These are phyloP conservation scores for Portunus trituberculatus DNA, from an alignment of 1,140 invertebrate species.

Conservation along the genomic window DNA sequence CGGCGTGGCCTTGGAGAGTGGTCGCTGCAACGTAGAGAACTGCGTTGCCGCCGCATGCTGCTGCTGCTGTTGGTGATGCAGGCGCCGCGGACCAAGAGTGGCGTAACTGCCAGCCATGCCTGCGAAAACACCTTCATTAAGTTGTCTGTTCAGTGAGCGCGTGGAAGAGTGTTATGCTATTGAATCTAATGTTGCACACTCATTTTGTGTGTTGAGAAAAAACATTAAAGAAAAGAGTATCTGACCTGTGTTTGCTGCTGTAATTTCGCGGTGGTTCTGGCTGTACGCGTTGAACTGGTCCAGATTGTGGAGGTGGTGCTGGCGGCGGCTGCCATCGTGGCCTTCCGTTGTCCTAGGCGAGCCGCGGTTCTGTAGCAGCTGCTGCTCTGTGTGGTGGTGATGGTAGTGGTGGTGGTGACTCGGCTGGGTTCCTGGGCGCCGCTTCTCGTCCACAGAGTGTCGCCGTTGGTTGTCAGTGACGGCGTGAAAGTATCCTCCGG, in stretches of 20 bases:
- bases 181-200: no score
- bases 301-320: constrained; percentile 13
- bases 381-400: neutral
- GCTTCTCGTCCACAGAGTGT: neutral
- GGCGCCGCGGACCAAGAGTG: constrained; percentile 25
- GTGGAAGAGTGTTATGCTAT: no score
- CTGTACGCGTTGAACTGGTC: constrained; percentile 32
- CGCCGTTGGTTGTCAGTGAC: neutral
- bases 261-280: constrained; percentile 31
- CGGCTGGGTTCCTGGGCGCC: neutral
- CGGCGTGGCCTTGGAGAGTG: neutral
- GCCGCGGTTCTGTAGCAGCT: neutral
- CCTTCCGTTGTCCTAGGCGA: neutral
- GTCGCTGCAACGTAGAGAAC: constrained; percentile 55
- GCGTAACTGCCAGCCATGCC: constrained; percentile 33
- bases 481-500: neutral
- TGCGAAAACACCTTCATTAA: neutral
- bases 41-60: neutral
- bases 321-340: neutral
- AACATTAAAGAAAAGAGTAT: neutral
- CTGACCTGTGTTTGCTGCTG: neutral
- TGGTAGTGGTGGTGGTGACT: constrained; percentile 24
- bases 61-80: neutral
- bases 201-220: no score
- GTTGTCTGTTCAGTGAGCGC: neutral